Evolutionary conservation across 2,888 invertebrate genomes (phyloP), one percentile per base, ranked within the genome.

Genomic region (Pollenia labialis): DNA sequence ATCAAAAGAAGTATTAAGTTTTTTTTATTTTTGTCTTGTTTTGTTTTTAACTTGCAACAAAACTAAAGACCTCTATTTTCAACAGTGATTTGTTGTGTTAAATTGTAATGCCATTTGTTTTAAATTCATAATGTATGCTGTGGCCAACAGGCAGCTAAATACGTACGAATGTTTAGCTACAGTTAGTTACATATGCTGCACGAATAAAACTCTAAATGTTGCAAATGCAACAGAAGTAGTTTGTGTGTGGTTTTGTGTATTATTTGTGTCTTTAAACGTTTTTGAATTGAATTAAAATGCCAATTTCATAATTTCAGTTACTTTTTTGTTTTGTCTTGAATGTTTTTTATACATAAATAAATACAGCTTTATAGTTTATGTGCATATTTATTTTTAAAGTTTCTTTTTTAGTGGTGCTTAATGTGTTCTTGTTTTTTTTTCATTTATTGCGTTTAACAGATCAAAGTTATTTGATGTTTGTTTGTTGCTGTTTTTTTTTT

Each of bases 91-190:
- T 82, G 85, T 86, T 86, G 80, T 80, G 79, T 86, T 82, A 86
- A 86, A 86, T 86, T 86, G 82, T 86, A 82, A 86, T 86, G 82
- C 85, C 82, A 83, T 86, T 86, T 85, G 79, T 82, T 85, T 60
- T 42, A 85, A 72, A 85, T 77, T 58, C 81, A 81, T 85, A 85
- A 77, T 77, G 52, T 85, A 74, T 80, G 44, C 14, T 52, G 16
- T 82, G 58, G 82, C 79, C 82, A 71, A 80, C 50, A 82, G 74
- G 74, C 85, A 79, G 71, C 64, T 60, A 52, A 8, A 46, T 18
- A 74, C 23, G 18, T n/a, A 16, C 32, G n/a, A 18, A 23, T 68
- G 66, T 32, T 42, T 16, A 60, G 71, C 77, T 68, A 69, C 16
- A 68, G 54, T 66, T 58, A 64, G 54, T 66, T 58, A 64, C 64